Evolutionary conservation across 2,888 invertebrate species (phyloP).

Genomic region (Ligdia adustata): DNA sequence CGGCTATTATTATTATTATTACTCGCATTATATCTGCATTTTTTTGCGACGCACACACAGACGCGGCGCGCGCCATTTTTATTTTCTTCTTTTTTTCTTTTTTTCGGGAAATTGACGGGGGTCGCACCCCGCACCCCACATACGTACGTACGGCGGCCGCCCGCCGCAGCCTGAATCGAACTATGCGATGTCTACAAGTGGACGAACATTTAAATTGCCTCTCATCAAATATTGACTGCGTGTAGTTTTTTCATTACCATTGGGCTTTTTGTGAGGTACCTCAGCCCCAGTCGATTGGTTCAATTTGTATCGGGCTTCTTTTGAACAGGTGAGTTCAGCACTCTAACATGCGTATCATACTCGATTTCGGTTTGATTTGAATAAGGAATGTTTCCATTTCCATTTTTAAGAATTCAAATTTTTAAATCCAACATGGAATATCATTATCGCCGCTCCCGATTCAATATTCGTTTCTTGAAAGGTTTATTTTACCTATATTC

Average conservation of each 20-base stretch:
- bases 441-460: no score
- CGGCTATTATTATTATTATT: slow-evolving; percentile 83
- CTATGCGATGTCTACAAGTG: slow-evolving; percentile 84
- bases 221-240: slow-evolving; percentile 83
- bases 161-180: slow-evolving; percentile 57
- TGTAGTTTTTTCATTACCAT: slow-evolving; percentile 82
- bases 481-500: not conserved
- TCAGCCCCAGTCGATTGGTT: slow-evolving; percentile 54
- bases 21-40: slow-evolving; percentile 83
- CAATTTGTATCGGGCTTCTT: slow-evolving; percentile 65
- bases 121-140: slow-evolving; percentile 55
- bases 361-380: slow-evolving; percentile 33
- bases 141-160: slow-evolving; percentile 43
- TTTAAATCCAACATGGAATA: not conserved
- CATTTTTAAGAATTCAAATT: not conserved
- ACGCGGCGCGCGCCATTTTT: slow-evolving; percentile 71
- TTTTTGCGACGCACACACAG: slow-evolving; percentile 79
- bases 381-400: slow-evolving; percentile 7
- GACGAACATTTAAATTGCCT: slow-evolving; percentile 83
- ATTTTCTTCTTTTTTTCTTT: slow-evolving; percentile 74
- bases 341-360: slow-evolving; percentile 24
- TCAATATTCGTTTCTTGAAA: not conserved
- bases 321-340: slow-evolving; percentile 49
- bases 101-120: slow-evolving; percentile 73
- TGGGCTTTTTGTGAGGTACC: slow-evolving; percentile 68